Conservation (phyloP, 2,113 vertebrate genomes). For the Solea senegalensis region DNA sequence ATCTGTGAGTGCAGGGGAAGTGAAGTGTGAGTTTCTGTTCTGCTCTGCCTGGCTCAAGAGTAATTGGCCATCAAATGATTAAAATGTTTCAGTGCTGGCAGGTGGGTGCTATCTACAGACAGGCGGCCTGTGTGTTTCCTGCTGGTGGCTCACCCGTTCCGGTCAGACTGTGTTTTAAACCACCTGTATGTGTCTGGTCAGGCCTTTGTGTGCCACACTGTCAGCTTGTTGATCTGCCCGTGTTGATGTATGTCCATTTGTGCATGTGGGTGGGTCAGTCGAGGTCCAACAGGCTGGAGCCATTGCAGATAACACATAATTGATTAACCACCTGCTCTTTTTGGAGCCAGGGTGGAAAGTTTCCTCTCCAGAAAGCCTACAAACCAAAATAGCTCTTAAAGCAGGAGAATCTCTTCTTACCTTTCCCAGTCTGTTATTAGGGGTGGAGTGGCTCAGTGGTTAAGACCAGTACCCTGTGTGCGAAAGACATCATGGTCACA, state of each 20-base stretch:
- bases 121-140: slow-evolving; percentile 37
- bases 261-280: slow-evolving; percentile 30
- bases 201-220: slow-evolving; percentile 15
- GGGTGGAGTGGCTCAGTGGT: no score
- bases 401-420: slow-evolving; percentile 17
- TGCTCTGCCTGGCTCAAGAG: slow-evolving; percentile 68
- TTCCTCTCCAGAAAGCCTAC: slow-evolving; percentile 42
- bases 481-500: no score
- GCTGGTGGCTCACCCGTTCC: slow-evolving; percentile 19
- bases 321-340: slow-evolving; percentile 71
- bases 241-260: slow-evolving; percentile 46
- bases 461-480: no score
- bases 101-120: slow-evolving; percentile 59
- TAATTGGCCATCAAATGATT: slow-evolving; percentile 75
- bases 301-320: slow-evolving; percentile 64
- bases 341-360: slow-evolving; percentile 54
- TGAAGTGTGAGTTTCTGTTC: slow-evolving; percentile 69
- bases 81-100: slow-evolving; percentile 69
- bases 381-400: slow-evolving; percentile 50
- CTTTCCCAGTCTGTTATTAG: slow-evolving; percentile 10
- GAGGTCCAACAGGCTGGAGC: slow-evolving; percentile 49
- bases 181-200: slow-evolving; percentile 16
- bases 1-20: slow-evolving; percentile 53
- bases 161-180: slow-evolving; percentile 29
- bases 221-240: slow-evolving; percentile 39